phyloP scores from a whole-genome alignment of 2,113 vertebrate genomes.

The Athene noctua region DNA sequence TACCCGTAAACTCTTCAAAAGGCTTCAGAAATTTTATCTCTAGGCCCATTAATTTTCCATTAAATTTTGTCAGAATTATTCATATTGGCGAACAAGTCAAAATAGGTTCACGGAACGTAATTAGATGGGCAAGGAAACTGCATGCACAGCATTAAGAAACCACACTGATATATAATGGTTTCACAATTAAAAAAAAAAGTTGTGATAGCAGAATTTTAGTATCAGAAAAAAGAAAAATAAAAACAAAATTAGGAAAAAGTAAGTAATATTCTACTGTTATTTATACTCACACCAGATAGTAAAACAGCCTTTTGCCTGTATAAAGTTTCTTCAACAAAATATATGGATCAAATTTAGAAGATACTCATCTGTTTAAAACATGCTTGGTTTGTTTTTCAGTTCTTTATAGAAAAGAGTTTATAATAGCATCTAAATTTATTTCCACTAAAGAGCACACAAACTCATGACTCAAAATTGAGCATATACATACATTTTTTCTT shows the following conservation, averaged over 20 bases:
- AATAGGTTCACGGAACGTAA: neutral
- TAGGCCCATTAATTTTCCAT: neutral
- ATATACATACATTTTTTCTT: neutral
- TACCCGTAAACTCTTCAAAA: neutral
- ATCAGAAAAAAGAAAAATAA: neutral
- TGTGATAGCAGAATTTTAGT: neutral
- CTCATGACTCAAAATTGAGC: neutral
- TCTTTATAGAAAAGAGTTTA: neutral
- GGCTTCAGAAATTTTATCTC: neutral
- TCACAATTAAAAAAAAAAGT: neutral
- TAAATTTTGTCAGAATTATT: neutral
- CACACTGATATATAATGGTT: neutral
- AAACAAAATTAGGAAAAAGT: neutral
- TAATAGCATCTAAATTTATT: neutral
- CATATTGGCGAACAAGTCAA: neutral
- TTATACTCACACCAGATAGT: neutral
- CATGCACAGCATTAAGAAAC: neutral
- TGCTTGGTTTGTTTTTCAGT: neutral
- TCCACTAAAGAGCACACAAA: neutral
- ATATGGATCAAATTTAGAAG: neutral
- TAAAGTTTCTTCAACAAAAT: neutral
- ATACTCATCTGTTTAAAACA: neutral
- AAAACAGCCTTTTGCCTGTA: neutral
- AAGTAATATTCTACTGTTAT: neutral
- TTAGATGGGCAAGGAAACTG: neutral